Percentiles rank a stretch among this genome's conserved stretches.
Conservation (phyloP, 2,797 vertebrate species). For the Spea hammondii region DNA sequence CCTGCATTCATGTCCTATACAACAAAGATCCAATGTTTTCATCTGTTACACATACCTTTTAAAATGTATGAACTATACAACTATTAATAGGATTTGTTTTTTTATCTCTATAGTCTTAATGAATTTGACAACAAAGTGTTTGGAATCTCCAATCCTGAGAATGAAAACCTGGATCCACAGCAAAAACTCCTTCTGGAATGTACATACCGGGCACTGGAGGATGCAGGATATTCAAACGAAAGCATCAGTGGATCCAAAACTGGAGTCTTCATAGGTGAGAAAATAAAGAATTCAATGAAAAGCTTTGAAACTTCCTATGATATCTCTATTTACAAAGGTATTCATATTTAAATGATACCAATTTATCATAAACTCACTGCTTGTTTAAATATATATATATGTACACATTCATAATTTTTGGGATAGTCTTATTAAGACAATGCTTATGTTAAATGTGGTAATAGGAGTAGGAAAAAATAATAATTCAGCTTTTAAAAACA, state of each 20-base stretch:
- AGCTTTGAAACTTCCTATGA: not conserved
- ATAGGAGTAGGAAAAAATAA: no score
- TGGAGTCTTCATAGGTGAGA: conserved; percentile 76
- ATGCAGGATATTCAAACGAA: conserved; percentile 71
- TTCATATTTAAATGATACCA: no score
- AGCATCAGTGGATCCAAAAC: conserved; percentile 71
- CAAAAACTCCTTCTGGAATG: conserved; percentile 79
- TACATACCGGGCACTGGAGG: conserved; percentile 74
- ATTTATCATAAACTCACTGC: no score
- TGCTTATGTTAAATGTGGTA: no score
- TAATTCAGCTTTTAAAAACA: no score
- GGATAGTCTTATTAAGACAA: no score
- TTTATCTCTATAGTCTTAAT: conserved; percentile 65
- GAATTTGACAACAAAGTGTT: conserved; percentile 77
- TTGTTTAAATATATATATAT: no score
- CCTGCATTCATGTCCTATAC: no score
- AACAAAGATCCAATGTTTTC: not conserved
- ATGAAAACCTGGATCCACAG: conserved; percentile 74
- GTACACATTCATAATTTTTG: no score
- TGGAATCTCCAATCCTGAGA: conserved; percentile 72
- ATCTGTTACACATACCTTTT: conserved; percentile 19
- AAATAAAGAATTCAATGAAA: not conserved
- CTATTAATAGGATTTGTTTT: not conserved
- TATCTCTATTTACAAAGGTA: no score
- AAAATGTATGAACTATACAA: no score